These are phyloP conservation scores for Phrynocephalus forsythii DNA, from an alignment of 2,797 vertebrate species.

Conservation along the genomic window DNA sequence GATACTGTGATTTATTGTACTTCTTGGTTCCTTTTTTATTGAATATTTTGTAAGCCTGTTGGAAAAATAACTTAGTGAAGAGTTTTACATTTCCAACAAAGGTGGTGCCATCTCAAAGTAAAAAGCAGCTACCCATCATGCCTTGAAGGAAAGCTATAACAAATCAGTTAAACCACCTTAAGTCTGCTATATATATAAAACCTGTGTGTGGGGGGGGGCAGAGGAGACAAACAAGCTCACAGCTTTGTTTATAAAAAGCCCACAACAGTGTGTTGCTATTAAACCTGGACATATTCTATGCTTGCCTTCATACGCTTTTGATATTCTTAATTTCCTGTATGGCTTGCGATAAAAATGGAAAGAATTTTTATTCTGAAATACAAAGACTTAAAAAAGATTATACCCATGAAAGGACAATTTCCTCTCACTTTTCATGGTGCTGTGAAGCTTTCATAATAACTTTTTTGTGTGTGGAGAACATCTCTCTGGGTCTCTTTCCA, in stretches of 20 bases:
- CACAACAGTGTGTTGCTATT: not conserved
- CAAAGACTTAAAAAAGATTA: conserved; percentile 6
- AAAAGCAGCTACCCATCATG: too few relatives aligned
- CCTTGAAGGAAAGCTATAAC: too few relatives aligned
- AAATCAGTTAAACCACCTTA: too few relatives aligned
- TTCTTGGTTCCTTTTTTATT: too few relatives aligned
- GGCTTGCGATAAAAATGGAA: not conserved
- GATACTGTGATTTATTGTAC: too few relatives aligned
- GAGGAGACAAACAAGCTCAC: not conserved
- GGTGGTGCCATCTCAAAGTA: too few relatives aligned
- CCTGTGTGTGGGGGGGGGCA: not conserved
- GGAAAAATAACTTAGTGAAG: too few relatives aligned
- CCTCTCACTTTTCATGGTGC: conserved; percentile 50
- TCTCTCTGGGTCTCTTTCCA: conserved; percentile 54
- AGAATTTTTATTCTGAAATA: not conserved
- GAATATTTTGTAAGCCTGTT: too few relatives aligned
- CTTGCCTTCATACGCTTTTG: not conserved
- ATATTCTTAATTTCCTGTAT: conserved; percentile 23
- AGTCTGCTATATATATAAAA: too few relatives aligned
- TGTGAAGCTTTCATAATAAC: conserved; percentile 17
- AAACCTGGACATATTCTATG: not conserved
- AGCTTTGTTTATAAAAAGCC: not conserved
- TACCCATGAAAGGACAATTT: conserved; percentile 25
- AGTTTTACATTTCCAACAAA: too few relatives aligned
- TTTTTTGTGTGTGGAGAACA: conserved; percentile 45